These are phyloP conservation scores for Buceros bicornis DNA, from an alignment of 2,797 vertebrate species.

Conservation along the genomic window DNA sequence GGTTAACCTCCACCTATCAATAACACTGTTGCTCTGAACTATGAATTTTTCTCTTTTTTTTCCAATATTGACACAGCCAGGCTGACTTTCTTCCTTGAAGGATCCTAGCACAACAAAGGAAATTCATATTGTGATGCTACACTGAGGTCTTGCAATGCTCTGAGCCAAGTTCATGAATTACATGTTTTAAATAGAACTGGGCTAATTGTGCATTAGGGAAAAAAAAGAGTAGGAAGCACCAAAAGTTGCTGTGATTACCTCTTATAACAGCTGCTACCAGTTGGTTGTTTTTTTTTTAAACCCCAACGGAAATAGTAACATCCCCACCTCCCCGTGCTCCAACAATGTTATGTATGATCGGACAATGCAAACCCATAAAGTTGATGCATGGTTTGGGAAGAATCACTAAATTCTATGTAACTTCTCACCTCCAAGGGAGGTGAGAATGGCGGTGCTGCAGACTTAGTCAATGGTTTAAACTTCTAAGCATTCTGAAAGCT, in stretches of 20 bases:
- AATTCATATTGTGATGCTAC: background rate
- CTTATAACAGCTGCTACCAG: background rate
- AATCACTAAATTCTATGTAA: background rate
- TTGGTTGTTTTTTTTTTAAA: background rate
- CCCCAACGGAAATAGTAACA: background rate
- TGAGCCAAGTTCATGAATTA: background rate
- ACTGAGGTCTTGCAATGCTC: background rate
- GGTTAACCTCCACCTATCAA: background rate
- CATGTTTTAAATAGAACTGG: background rate
- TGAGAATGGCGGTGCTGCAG: background rate
- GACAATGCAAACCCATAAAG: background rate
- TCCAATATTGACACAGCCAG: background rate
- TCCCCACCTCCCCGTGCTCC: background rate
- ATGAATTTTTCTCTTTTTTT: background rate
- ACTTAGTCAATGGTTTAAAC: background rate
- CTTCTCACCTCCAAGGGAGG: background rate
- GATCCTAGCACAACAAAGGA: background rate
- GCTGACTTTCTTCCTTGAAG: background rate
- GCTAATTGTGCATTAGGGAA: background rate
- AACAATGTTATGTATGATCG: background rate
- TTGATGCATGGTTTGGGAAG: background rate
- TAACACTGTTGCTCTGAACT: background rate
- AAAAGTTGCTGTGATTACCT: background rate
- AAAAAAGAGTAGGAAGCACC: slow-evolving; percentile 28
- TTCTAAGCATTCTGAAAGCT: background rate